Evolutionary conservation across 2,888 invertebrate genomes (phyloP), one percentile per base, ranked within the genome.

Genomic region (Conchocele bisecta): DNA sequence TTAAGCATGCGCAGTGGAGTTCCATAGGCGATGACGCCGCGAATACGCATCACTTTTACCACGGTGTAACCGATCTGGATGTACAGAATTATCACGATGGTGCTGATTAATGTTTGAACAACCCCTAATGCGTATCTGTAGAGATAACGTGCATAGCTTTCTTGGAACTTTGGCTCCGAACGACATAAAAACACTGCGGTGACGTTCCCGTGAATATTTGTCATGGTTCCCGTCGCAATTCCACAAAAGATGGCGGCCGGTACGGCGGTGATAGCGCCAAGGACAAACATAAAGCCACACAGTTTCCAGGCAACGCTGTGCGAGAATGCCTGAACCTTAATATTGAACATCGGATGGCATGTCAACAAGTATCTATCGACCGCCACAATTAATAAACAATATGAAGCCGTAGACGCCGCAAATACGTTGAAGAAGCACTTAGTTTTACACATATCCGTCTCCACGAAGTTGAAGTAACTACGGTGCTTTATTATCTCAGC

Each of bases 361-460:
- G 72, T 69, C 37, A 73, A 59, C 4, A 76, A 66, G 33, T 73
- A 76, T 17, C 76, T 51, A 50, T 76, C 76, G 3, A 66, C 31
- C 9, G 76, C 76, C 5, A 76, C 63, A 5, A 76, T 37, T 0
- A 69, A 24, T 7, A 76, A 37, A 50, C 76, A 76, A 39, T 66
- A 66, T 3, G 68, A 76, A 9, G 73, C 73, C 3, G 72, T 42
- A 2, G 76, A 65, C 9, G 76, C 72, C 2, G 66, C 72, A 48
- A 76, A 76, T 9, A 76, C 73, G 26, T 76, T 76, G 17, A 72
- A 65, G 51, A 76, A 76, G 28, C 72, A 76, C 46, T 72, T 75
- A 11, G 56, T 67, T 57, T 71, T 75, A 22, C 75, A 75, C 24
- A 72, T 33, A 2, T 31, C 41, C n/a, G 60, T 46, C 35, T 72